Evolutionary conservation across 1,140 invertebrate genomes (phyloP).

Genomic region (Berghia stephanieae): DNA sequence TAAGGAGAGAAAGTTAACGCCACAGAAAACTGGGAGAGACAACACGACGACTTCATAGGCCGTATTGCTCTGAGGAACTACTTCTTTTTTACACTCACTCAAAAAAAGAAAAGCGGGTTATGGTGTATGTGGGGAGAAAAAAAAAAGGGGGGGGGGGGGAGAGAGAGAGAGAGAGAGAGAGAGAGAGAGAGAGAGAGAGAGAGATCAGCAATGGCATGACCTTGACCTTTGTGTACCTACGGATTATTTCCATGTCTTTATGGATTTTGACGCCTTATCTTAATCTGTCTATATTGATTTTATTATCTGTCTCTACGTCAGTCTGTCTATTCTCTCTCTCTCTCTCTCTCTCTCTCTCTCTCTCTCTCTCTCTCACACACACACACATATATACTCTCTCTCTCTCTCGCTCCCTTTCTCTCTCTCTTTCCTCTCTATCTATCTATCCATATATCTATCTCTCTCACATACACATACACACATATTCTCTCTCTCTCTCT

Average conservation of each 20-base stretch:
- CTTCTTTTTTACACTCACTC: neutral
- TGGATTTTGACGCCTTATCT: neutral
- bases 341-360: constrained; percentile 15
- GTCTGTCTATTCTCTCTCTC: constrained; percentile 1
- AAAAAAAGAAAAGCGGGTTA: neutral
- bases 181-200: too few species aligned
- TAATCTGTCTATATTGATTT: neutral
- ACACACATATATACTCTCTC: neutral
- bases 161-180: too few species aligned
- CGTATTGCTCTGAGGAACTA: too few species aligned
- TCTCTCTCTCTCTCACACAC: neutral
- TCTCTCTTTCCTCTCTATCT: neutral
- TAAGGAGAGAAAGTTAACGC: too few species aligned
- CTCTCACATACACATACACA: too few species aligned
- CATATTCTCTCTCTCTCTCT: neutral
- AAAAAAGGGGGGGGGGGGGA: too few species aligned
- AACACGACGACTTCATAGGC: too few species aligned
- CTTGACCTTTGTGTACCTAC: too few species aligned
- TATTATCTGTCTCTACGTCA: neutral
- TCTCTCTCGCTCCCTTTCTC: neutral
- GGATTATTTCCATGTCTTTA: neutral
- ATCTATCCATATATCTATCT: neutral
- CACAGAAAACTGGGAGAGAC: too few species aligned
- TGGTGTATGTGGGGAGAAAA: too few species aligned
- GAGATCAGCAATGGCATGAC: too few species aligned